These are phyloP conservation scores for Caenorhabditis sulstoni DNA, from an alignment of 2,888 invertebrate genomes.

Conservation along the genomic window DNA sequence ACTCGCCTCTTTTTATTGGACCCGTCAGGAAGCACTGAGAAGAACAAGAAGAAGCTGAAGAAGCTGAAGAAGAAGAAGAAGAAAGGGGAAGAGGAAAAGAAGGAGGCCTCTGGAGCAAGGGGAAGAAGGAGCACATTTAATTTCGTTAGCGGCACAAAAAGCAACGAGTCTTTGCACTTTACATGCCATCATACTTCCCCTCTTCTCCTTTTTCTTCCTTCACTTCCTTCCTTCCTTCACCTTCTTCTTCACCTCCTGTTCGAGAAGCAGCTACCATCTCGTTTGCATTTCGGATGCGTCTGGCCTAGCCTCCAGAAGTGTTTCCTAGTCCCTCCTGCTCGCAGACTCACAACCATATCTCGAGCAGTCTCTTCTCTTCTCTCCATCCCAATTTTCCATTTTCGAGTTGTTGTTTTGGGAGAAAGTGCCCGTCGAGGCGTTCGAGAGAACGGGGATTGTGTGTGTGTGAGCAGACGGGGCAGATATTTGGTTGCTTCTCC, in stretches of 20 bases:
- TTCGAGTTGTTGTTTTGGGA: too few species aligned
- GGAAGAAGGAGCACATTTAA: constrained; percentile 46
- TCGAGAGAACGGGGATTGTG: too few species aligned
- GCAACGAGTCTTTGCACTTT: constrained; percentile 56
- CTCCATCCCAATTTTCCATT: too few species aligned
- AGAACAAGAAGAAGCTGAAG: constrained; percentile 10
- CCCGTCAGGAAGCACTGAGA: constrained; percentile 1
- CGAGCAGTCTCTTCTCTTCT: too few species aligned
- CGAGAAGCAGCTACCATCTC: too few species aligned
- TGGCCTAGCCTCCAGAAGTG: not conserved
- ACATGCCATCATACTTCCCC: constrained; percentile 55
- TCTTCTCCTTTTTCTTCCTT: constrained; percentile 9
- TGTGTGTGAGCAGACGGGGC: too few species aligned
- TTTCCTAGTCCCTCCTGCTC: too few species aligned
- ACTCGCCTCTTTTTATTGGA: constrained; percentile 19
- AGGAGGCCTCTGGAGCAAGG: not conserved
- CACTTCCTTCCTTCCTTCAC: constrained; percentile 13
- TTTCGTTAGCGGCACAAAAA: constrained; percentile 53
- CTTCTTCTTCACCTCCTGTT: constrained; percentile 12
- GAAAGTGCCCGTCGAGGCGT: too few species aligned
- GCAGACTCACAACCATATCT: too few species aligned
- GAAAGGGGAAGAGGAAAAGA: constrained; percentile 20
- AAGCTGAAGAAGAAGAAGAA: not conserved
- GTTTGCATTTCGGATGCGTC: not conserved
- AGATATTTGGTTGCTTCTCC: constrained; percentile 11